Conservation (phyloP, 2,888 invertebrate genomes). For the Drosophila anceps region DNA sequence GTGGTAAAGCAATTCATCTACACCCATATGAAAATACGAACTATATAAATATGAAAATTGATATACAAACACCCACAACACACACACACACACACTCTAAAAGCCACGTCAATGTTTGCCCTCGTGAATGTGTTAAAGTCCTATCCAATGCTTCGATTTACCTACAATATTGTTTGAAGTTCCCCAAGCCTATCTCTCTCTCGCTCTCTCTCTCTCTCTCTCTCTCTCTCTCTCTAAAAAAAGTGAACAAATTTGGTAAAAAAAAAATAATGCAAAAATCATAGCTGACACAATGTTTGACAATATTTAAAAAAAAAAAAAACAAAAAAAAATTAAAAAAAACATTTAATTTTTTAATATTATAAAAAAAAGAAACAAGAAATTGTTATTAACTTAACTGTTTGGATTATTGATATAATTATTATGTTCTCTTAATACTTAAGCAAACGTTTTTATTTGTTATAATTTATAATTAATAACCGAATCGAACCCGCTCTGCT, state of each 20-base stretch:
- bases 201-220: constrained; percentile 9
- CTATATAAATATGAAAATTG: constrained; percentile 23
- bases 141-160: constrained; percentile 46
- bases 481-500: constrained; percentile 45
- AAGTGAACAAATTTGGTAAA: constrained; percentile 52
- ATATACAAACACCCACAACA: neutral
- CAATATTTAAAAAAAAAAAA: constrained; percentile 50
- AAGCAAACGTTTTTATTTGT: constrained; percentile 79
- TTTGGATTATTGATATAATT: constrained; percentile 68
- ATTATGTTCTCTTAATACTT: constrained; percentile 66
- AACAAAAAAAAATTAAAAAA: constrained; percentile 38
- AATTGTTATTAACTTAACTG: constrained; percentile 72
- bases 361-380: constrained; percentile 50
- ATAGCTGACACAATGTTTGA: constrained; percentile 86
- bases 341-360: constrained; percentile 39
- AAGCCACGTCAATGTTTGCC: constrained; percentile 55
- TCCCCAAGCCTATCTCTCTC: constrained; percentile 36
- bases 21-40: constrained; percentile 20
- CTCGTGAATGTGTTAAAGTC: constrained; percentile 44
- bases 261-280: constrained; percentile 74
- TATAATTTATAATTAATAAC: constrained; percentile 67
- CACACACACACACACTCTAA: constrained; percentile 20
- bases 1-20: constrained; percentile 64
- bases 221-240: constrained; percentile 15
- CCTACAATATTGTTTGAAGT: constrained; percentile 34